Evolutionary conservation across 2,888 invertebrate genomes (phyloP).

Genomic region (Watsonalla binaria): DNA sequence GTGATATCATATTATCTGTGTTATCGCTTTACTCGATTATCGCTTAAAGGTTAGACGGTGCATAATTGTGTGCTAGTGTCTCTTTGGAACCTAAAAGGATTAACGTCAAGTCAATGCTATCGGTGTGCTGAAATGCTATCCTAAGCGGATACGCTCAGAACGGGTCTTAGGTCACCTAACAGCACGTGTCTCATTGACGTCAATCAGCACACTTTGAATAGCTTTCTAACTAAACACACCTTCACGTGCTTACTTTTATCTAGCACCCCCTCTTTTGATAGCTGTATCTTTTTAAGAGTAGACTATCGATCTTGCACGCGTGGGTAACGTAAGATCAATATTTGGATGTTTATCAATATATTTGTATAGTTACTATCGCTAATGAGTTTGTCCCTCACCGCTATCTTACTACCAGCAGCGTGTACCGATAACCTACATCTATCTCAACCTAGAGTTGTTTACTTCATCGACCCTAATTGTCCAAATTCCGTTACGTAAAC

Average conservation of each 20-base stretch:
- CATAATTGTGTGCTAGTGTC: background rate
- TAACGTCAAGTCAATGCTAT: slow-evolving; percentile 40
- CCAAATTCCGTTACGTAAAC: slow-evolving; percentile 52
- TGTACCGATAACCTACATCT: slow-evolving; percentile 59
- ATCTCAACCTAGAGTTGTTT: slow-evolving; percentile 39
- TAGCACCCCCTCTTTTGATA: slow-evolving; percentile 5
- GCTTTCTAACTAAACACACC: slow-evolving; percentile 39
- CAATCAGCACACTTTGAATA: slow-evolving; percentile 42
- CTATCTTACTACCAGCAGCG: slow-evolving; percentile 28
- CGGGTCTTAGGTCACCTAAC: slow-evolving; percentile 55
- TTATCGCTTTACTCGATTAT: background rate
- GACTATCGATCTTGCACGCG: slow-evolving; percentile 19
- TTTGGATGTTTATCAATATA: slow-evolving; percentile 33
- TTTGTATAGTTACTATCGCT: slow-evolving; percentile 28
- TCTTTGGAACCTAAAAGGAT: background rate
- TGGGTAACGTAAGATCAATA: slow-evolving; percentile 26
- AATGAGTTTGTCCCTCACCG: slow-evolving; percentile 39
- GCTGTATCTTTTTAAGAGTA: slow-evolving; percentile 7
- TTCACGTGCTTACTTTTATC: slow-evolving; percentile 18
- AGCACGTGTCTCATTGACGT: slow-evolving; percentile 56
- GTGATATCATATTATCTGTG: background rate
- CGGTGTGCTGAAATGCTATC: slow-evolving; percentile 26
- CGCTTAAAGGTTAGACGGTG: background rate
- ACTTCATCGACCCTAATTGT: slow-evolving; percentile 50
- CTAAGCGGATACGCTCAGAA: slow-evolving; percentile 40